Percentiles rank a stretch among this genome's conserved stretches.
phyloP scores from a whole-genome alignment of 2,797 vertebrate genomes.

The Rhynchonycteris naso region DNA sequence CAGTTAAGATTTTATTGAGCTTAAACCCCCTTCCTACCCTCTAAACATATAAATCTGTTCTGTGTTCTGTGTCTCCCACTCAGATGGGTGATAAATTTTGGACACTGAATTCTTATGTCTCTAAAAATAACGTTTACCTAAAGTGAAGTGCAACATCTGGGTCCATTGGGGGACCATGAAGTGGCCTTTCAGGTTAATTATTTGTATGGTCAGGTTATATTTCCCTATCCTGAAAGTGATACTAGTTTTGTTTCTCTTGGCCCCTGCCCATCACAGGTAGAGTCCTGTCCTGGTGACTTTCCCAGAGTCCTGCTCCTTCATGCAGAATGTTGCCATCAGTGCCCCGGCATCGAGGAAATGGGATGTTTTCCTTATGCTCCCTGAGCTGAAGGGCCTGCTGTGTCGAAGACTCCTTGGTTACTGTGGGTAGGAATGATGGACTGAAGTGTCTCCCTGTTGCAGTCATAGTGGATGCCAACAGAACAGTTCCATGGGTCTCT shows the following conservation, averaged over 20 bases:
- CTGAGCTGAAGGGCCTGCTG: background rate
- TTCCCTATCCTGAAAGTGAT: constrained; percentile 59
- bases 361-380: constrained; percentile 30
- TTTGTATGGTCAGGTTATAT: constrained; percentile 67
- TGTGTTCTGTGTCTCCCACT: constrained; percentile 79
- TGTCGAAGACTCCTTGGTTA: background rate
- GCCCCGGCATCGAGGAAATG: background rate
- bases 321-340: background rate
- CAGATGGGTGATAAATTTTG: constrained; percentile 82
- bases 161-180: constrained; percentile 45
- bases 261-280: constrained; percentile 63
- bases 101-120: constrained; percentile 79
- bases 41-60: constrained; percentile 81
- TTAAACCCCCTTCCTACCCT: constrained; percentile 78
- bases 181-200: constrained; percentile 75
- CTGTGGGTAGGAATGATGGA: background rate
- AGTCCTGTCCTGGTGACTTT: constrained; percentile 10
- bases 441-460: background rate
- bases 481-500: background rate
- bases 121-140: constrained; percentile 83
- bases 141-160: constrained; percentile 80
- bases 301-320: constrained; percentile 55
- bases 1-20: constrained; percentile 82
- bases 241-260: constrained; percentile 59
- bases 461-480: background rate